Evolutionary conservation across 2,888 invertebrate species (phyloP), one percentile per base, ranked within the genome.

Genomic region (Celastrina argiolus): DNA sequence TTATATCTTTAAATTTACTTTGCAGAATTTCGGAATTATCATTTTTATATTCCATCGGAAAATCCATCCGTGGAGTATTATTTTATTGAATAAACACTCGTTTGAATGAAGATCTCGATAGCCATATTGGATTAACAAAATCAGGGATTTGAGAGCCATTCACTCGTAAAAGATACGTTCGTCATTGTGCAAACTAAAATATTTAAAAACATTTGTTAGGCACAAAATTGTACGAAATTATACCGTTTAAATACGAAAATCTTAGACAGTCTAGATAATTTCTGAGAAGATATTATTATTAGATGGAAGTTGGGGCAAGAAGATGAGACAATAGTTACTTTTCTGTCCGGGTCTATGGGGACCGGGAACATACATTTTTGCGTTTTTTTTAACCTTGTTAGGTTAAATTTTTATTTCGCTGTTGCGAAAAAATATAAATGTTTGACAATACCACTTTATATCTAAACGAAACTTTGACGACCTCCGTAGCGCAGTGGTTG

Each of bases 121-220:
- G 36, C 36, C 7, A 31, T 51, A 26, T 51, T 51, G 51, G 51
- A 22, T 51, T 22, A 51, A 26, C 51, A 26, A 26, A 51, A 51
- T 51, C 51, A 51, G 51, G 51, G 51, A 51, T 51, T 51, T 51
- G 22, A 51, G 51, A 12, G 12, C 5, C 22, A 26, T 51, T 51
- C 51, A 51, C 51, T 22, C 51, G 51, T 51, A 51, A 22, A 51
- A 51, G 51, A 51, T 51, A 51, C 51, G 5, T 51, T 51, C 51
- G 22, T 51, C 22, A 51, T 51, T 22, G 22, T 3, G 12, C 8
- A 45, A 45, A 18, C 51, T 51, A 12, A 26, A 51, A 14, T 26
- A 14, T 51, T 51, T 26, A 45, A 51, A 36, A 36, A 51, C 22
- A 26, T 22, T 45, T 18, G 45, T 45, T 10, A 1, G 22, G 22